These are phyloP conservation scores for Astyanax mexicanus DNA, from an alignment of 2,797 vertebrate species.

Conservation along the genomic window DNA sequence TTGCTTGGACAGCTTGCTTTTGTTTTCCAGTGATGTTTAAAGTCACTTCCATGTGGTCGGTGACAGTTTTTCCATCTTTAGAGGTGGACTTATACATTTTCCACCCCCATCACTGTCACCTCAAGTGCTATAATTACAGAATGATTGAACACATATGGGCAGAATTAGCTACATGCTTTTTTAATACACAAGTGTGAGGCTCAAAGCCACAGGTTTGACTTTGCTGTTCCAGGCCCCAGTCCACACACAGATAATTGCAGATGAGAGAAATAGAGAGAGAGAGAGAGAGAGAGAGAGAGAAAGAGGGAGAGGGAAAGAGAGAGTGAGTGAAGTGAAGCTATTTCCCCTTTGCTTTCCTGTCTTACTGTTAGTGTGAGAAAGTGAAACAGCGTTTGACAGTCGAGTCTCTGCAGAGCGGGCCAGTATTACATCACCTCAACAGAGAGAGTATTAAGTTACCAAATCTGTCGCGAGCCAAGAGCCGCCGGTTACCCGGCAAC, in stretches of 20 bases:
- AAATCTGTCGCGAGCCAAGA: conserved; percentile 64
- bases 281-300: not conserved
- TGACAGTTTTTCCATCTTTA: not conserved
- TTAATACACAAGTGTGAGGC: not conserved
- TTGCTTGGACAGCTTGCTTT: no score
- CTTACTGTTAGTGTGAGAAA: conserved; percentile 37
- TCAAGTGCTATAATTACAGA: not conserved
- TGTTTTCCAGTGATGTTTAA: no score
- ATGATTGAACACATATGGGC: not conserved
- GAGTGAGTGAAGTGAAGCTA: conserved; percentile 35
- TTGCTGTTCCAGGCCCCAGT: not conserved
- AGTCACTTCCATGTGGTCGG: not conserved
- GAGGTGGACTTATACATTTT: not conserved
- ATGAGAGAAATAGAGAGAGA: not conserved
- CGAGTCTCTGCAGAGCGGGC: conserved; percentile 46
- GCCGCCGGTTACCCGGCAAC: conserved; percentile 68
- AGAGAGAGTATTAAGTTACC: conserved; percentile 66
- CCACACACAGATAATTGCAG: not conserved
- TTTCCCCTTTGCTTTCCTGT: conserved; percentile 58
- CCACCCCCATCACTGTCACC: not conserved
- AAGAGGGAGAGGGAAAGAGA: conserved; percentile 12
- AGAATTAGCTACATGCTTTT: not conserved
- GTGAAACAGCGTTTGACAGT: conserved; percentile 46
- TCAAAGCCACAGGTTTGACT: not conserved
- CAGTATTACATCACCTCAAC: conserved; percentile 61